A percentile compares a stretch with the other conserved stretches of the same genome.
Conservation (phyloP, 2,797 vertebrate species). For the Peromyscus nudipes region DNA sequence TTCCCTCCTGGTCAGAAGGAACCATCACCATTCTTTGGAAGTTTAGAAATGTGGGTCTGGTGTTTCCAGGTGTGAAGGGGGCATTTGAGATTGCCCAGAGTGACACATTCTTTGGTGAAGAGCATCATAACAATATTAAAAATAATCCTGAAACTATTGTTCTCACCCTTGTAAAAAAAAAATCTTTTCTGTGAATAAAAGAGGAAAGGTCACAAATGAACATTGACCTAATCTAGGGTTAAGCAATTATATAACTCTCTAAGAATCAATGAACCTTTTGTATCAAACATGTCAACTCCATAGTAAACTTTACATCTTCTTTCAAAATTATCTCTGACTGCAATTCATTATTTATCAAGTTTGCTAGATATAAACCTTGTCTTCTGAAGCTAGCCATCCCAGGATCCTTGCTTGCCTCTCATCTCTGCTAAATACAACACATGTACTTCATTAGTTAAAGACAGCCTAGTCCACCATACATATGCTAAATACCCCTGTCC, state of each 20-base stretch:
- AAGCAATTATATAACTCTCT: not conserved
- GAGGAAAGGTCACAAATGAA: not conserved
- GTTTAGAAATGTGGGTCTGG: not conserved
- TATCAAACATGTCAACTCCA: not conserved
- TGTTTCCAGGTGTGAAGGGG: not conserved
- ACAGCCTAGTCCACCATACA: accelerated
- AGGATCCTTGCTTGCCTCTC: not conserved
- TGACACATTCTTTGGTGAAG: not conserved
- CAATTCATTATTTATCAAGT: not conserved
- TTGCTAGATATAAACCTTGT: no score
- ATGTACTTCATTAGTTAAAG: not conserved
- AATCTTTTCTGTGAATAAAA: not conserved
- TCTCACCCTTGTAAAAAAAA: not conserved
- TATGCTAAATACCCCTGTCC: no score
- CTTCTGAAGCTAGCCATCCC: not conserved
- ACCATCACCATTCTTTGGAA: no score
- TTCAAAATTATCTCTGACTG: not conserved
- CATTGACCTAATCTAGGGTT: not conserved
- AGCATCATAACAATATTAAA: not conserved
- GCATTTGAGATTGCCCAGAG: not conserved
- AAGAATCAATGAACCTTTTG: not conserved
- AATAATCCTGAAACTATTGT: not conserved
- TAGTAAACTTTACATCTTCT: not conserved
- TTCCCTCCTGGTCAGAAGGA: not conserved
- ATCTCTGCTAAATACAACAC: not conserved